Conservation (phyloP, 2,888 invertebrate genomes). For the Pachliopta kotzebuea region DNA sequence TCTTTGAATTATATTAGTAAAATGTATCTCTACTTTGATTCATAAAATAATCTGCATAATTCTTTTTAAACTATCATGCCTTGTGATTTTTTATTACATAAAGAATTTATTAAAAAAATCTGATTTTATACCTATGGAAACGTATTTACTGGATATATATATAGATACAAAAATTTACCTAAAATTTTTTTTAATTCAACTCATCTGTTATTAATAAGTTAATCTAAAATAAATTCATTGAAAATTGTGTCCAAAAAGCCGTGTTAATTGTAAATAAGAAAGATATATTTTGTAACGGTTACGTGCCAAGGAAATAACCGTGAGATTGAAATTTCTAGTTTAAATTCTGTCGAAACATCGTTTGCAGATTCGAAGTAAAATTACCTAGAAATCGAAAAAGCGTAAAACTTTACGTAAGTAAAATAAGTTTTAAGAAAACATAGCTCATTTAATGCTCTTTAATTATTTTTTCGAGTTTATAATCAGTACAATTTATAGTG, state of each 20-base stretch:
- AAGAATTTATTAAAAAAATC: too few species aligned
- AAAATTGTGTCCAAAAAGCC: slow-evolving; percentile 1
- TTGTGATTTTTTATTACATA: too few species aligned
- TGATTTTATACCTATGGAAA: too few species aligned
- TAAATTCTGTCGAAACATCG: slow-evolving; percentile 14
- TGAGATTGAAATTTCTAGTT: slow-evolving; percentile 25
- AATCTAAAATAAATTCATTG: slow-evolving; percentile 4
- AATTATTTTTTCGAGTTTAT: neutral
- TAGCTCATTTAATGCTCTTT: neutral
- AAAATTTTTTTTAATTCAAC: too few species aligned
- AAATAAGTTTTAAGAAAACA: neutral
- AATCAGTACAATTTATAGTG: neutral
- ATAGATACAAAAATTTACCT: too few species aligned
- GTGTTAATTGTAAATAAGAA: neutral
- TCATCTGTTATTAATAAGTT: too few species aligned
- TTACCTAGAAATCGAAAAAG: slow-evolving; percentile 3
- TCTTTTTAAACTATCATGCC: too few species aligned
- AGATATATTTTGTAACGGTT: slow-evolving; percentile 12
- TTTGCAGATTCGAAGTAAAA: slow-evolving; percentile 11
- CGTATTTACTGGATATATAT: too few species aligned
- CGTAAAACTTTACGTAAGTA: neutral
- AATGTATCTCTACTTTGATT: too few species aligned
- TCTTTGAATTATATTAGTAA: too few species aligned
- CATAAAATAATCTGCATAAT: too few species aligned
- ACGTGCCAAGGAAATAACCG: slow-evolving; percentile 2